Evolutionary conservation across 2,113 vertebrate species (phyloP).

Genomic region (Tachysurus fulvidraco): DNA sequence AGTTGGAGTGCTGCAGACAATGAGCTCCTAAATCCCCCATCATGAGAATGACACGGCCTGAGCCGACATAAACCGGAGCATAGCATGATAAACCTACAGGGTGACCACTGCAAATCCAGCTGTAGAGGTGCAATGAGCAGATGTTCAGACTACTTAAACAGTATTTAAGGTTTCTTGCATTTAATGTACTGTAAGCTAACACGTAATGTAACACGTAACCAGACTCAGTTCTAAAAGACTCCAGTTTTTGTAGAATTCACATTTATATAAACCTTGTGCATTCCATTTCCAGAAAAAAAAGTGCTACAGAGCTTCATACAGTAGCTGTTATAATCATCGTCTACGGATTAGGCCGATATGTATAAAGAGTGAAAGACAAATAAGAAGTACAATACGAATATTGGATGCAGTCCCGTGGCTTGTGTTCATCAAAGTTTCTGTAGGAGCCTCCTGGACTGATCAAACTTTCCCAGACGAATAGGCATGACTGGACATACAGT

Average conservation of each 20-base stretch:
- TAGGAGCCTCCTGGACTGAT: neutral
- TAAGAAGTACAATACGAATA: neutral
- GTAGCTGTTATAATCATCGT: neutral
- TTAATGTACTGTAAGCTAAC: too few relatives aligned
- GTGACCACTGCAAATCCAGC: neutral
- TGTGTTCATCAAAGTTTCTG: neutral
- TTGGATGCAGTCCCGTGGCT: neutral
- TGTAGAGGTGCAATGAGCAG: neutral
- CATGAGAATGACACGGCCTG: conserved; percentile 2
- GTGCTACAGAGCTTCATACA: neutral
- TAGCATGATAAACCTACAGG: neutral
- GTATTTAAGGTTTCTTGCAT: neutral
- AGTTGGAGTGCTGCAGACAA: conserved; percentile 33
- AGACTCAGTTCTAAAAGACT: neutral
- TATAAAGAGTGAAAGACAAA: too few relatives aligned
- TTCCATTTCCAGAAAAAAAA: neutral
- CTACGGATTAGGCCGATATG: neutral
- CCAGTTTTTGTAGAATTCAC: neutral
- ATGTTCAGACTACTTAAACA: neutral
- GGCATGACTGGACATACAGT: neutral
- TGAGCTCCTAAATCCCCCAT: conserved; percentile 41
- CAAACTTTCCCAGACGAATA: neutral
- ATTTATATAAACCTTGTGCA: neutral
- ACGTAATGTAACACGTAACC: too few relatives aligned
- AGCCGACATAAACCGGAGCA: conserved; percentile 12